Evolutionary conservation across 2,113 vertebrate species (phyloP), one percentile per base, ranked within the genome.

Genomic region (Rhabdornis inornatus): DNA sequence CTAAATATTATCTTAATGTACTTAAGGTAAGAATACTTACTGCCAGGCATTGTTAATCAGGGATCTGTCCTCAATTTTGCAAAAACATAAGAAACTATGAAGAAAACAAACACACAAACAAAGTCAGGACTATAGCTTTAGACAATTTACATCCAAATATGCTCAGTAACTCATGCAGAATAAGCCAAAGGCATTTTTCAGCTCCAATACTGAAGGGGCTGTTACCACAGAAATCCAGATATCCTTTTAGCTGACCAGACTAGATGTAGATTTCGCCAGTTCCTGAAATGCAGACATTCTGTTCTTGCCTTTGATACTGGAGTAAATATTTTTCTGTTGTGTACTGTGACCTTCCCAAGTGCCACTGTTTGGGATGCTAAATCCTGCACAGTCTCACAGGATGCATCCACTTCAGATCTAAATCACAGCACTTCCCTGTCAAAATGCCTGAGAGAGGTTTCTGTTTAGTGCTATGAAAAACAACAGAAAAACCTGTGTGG

Each of bases 1-100:
- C 33, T 45, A 74, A 47, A 70, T 33, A 60, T 4, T 13, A 5
- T 60, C 8, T 92, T 55, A 78, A 88, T 0, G 1, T 37, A 74
- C 6, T 65, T 40, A 81, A 77, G 25, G 35, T 74, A 84, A 63
- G 40, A 92, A 88, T 97, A 97, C 96, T 97, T 96, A 97, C 95
- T 87, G 59, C 44, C 94, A 90, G 94, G 94, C 96, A 97, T 97
- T 83, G 83, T 94, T 94, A 75, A 64, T 49, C 72, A 68, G 65
- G 68, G 79, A 71, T 83, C 17, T 68, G 56, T 92, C 93, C 92
- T 96, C 96, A 35, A 19, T 56, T 84, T 84, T 75, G 44, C 9
- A 68, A 87, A 78, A 64, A 19, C 7, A 21, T 5, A 65, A 44
- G 28, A 39, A 75, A 20, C 95, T 97, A 57, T 39, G 71, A 89